Percentiles rank a stretch among this genome's conserved stretches.
phyloP scores from a whole-genome alignment of 2,888 invertebrate species.

The Synergus itoensis region DNA sequence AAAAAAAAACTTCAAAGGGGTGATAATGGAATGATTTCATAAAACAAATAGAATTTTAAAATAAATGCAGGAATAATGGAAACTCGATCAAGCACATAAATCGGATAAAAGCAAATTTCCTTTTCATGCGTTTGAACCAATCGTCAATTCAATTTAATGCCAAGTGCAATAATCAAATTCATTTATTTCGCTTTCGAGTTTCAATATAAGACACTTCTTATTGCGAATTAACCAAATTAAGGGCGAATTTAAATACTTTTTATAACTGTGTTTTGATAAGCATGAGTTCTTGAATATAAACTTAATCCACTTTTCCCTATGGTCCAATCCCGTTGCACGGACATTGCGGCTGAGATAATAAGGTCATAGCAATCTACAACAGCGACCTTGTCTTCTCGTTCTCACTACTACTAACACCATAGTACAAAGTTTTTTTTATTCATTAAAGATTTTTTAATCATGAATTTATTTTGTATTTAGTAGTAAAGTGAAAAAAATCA shows the following conservation, averaged over 20 bases:
- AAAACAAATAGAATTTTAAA: background rate
- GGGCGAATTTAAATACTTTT: background rate
- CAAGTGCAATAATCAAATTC: background rate
- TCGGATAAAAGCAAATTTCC: background rate
- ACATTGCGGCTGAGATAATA: conserved; percentile 53
- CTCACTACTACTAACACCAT: conserved; percentile 35
- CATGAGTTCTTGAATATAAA: conserved; percentile 8
- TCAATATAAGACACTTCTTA: background rate
- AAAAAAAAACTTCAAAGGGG: too few species aligned
- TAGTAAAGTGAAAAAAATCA: background rate
- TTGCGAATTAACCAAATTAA: background rate
- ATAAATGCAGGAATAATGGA: background rate
- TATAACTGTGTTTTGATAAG: background rate
- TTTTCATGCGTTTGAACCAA: background rate
- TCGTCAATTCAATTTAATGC: background rate
- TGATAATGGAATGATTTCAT: background rate
- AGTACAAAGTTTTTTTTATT: conserved; percentile 51
- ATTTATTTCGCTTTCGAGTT: background rate
- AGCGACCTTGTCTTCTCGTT: conserved; percentile 58
- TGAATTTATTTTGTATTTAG: background rate
- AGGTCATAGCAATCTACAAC: conserved; percentile 60
- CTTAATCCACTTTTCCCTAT: conserved; percentile 17
- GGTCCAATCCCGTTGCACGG: conserved; percentile 46
- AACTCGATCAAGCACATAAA: background rate
- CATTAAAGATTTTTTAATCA: conserved; percentile 11